Conservation (phyloP, 2,113 vertebrate species). For the Dromiciops gliroides region DNA sequence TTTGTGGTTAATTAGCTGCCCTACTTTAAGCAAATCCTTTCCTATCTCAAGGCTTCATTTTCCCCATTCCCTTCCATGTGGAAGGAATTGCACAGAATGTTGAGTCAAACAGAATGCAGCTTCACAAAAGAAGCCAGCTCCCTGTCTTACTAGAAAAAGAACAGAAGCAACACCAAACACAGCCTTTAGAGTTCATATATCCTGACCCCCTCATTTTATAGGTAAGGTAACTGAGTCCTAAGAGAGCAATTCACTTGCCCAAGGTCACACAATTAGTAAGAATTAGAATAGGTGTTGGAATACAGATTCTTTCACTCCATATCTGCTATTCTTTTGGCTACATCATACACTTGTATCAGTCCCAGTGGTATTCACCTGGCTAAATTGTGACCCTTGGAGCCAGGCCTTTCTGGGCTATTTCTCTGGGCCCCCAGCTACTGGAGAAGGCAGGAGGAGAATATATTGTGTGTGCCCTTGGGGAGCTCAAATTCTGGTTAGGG, state of each 20-base stretch:
- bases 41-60: neutral
- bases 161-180: neutral
- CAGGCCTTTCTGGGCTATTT: neutral
- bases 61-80: neutral
- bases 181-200: neutral
- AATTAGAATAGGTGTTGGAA: neutral
- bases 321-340: neutral
- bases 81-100: no score
- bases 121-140: neutral
- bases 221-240: no score
- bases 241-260: neutral
- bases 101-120: neutral
- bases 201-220: neutral
- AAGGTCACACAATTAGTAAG: neutral
- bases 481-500: no score
- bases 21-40: neutral
- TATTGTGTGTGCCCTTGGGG: no score
- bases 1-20: neutral
- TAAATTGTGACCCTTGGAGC: neutral
- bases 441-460: neutral
- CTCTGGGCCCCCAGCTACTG: neutral
- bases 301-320: neutral
- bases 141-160: neutral
- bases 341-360: no score
- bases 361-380: no score